phyloP scores from a whole-genome alignment of 2,113 vertebrate species.

The Saguinus midas region DNA sequence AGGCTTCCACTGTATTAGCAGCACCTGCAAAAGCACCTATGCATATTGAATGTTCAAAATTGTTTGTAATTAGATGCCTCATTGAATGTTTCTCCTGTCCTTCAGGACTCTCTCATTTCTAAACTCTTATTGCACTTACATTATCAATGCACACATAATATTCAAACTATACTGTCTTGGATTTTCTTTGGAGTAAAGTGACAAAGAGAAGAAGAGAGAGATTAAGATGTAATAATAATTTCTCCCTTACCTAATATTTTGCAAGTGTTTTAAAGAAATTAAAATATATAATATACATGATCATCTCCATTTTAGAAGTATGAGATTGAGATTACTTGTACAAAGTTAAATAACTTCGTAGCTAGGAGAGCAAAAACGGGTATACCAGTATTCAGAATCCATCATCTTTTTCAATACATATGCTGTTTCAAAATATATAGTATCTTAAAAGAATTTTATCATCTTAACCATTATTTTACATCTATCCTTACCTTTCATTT shows the following conservation, averaged over 20 bases:
- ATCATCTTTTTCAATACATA: neutral
- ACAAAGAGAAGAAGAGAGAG: neutral
- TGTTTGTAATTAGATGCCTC: neutral
- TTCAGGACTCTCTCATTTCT: neutral
- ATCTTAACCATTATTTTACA: neutral
- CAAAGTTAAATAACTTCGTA: neutral
- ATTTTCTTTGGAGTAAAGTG: neutral
- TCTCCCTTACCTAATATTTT: neutral
- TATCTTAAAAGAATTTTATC: neutral
- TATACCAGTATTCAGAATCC: neutral
- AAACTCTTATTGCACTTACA: neutral
- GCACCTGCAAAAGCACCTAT: neutral
- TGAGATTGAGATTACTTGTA: neutral
- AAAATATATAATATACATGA: neutral
- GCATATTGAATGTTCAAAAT: neutral
- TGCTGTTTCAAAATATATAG: neutral
- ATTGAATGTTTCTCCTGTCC: neutral
- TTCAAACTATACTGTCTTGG: neutral
- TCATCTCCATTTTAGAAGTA: neutral
- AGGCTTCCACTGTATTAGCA: neutral
- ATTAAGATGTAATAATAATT: neutral
- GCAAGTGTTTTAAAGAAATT: neutral
- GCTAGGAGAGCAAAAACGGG: neutral
- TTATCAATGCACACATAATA: neutral
- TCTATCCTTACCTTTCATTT: neutral